Percentiles rank a stretch among this genome's conserved stretches.
Evolutionary conservation across 1,140 invertebrate species (phyloP).

Genomic region (Papilio machaon): DNA sequence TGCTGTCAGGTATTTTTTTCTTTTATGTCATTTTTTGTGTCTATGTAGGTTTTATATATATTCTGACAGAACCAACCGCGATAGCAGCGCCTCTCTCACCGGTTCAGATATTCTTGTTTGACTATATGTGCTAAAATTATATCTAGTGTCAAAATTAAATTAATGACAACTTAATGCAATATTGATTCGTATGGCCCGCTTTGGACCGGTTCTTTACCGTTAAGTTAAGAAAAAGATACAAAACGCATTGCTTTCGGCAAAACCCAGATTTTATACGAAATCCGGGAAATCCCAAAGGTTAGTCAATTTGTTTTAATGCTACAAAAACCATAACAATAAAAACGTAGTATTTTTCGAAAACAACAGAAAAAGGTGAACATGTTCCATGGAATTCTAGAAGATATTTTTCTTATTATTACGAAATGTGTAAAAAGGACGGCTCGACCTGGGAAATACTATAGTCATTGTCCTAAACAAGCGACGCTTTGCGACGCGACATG

Average conservation of each 20-base stretch:
- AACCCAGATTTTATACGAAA: slow-evolving; percentile 25
- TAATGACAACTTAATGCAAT: slow-evolving; percentile 12
- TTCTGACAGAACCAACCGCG: too few relatives aligned
- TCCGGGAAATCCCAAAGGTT: slow-evolving; percentile 26
- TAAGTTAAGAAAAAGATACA: slow-evolving; percentile 27
- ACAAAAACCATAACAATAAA: background rate
- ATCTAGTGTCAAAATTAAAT: slow-evolving; percentile 9
- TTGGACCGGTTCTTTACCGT: slow-evolving; percentile 27
- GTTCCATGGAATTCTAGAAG: too few relatives aligned
- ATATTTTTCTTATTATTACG: too few relatives aligned
- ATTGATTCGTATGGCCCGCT: background rate
- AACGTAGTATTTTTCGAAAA: background rate
- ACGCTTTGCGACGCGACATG: too few relatives aligned
- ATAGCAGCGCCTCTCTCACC: too few relatives aligned
- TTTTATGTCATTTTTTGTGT: too few relatives aligned
- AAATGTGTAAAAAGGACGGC: too few relatives aligned
- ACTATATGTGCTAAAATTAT: background rate
- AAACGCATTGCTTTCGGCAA: slow-evolving; percentile 1
- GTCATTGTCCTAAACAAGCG: too few relatives aligned
- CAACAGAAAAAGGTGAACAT: background rate
- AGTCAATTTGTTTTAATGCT: background rate
- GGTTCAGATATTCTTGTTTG: background rate
- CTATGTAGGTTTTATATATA: too few relatives aligned
- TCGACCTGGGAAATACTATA: too few relatives aligned
- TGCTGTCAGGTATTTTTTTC: too few relatives aligned